Conservation (phyloP, 1,140 invertebrate genomes). For the Acromyrmex echinatior region DNA sequence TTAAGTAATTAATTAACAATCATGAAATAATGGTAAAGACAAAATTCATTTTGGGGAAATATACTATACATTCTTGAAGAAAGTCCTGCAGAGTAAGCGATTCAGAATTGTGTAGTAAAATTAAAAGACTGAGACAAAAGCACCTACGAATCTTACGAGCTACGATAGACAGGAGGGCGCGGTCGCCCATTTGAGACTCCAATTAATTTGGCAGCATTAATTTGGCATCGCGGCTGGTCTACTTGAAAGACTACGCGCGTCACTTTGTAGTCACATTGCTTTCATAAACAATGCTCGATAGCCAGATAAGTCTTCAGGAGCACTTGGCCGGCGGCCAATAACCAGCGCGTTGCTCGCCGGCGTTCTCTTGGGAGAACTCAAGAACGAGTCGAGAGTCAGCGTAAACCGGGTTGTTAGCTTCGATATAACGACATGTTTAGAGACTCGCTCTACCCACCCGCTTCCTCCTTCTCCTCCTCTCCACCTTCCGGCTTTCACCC, state of each 20-base stretch:
- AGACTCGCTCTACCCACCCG: conserved; percentile 33
- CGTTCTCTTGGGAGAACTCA: conserved; percentile 33
- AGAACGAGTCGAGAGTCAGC: conserved; percentile 43
- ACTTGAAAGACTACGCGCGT: conserved; percentile 3
- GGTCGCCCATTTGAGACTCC: neutral
- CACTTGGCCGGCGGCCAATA: conserved; percentile 59
- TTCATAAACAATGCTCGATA: conserved; percentile 58
- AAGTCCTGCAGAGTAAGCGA: neutral
- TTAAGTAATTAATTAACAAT: neutral
- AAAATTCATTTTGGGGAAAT: neutral
- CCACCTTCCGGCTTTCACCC: conserved; percentile 49
- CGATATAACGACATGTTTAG: conserved; percentile 68
- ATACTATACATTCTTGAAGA: neutral
- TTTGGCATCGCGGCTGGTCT: conserved; percentile 18
- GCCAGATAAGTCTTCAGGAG: conserved; percentile 47
- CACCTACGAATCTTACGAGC: neutral
- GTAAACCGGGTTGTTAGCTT: conserved; percentile 64
- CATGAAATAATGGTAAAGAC: neutral
- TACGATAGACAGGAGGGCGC: neutral
- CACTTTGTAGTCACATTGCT: conserved; percentile 46
- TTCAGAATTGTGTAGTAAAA: neutral
- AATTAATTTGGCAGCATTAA: conserved; percentile 53
- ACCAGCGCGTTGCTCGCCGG: conserved; percentile 7
- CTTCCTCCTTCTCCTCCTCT: conserved; percentile 6
- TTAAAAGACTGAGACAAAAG: neutral